phyloP scores from a whole-genome alignment of 2,888 invertebrate species.

The Vannuccia rotundouncinata region DNA sequence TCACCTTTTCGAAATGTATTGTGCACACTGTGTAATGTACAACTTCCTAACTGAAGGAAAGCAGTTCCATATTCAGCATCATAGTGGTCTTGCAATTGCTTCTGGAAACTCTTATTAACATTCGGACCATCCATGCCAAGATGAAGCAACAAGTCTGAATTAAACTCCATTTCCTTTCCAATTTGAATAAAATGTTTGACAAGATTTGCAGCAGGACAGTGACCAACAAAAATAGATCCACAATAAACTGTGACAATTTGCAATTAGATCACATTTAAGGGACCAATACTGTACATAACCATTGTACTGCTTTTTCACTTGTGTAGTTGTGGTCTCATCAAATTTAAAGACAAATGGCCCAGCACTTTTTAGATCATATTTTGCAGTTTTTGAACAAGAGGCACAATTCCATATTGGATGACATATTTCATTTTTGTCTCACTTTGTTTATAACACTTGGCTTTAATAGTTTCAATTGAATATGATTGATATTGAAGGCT shows the following conservation, averaged over 20 bases:
- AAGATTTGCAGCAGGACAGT: not conserved
- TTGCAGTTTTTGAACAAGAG: constrained; percentile 10
- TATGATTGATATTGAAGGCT: not conserved
- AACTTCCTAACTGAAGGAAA: constrained; percentile 11
- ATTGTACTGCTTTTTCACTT: constrained; percentile 14
- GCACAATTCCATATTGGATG: not conserved
- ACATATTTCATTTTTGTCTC: constrained; percentile 15
- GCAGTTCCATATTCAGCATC: not conserved
- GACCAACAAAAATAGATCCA: constrained; percentile 30
- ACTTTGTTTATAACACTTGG: not conserved
- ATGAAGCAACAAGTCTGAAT: constrained; percentile 16
- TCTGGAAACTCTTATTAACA: constrained; percentile 21
- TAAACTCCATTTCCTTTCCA: constrained; percentile 16
- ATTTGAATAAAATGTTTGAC: constrained; percentile 4
- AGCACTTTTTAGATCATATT: not conserved
- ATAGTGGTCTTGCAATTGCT: constrained; percentile 8
- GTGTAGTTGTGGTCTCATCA: constrained; percentile 6
- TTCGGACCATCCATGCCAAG: constrained; percentile 18
- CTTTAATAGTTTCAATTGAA: not conserved
- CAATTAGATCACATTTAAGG: not conserved
- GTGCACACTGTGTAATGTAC: constrained; percentile 10
- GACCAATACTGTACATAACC: constrained; percentile 29
- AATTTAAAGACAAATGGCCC: constrained; percentile 22
- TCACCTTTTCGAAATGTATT: constrained; percentile 25
- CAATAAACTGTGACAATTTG: constrained; percentile 4